phyloP scores from a whole-genome alignment of 2,888 invertebrate genomes.

The Thecophora atra region DNA sequence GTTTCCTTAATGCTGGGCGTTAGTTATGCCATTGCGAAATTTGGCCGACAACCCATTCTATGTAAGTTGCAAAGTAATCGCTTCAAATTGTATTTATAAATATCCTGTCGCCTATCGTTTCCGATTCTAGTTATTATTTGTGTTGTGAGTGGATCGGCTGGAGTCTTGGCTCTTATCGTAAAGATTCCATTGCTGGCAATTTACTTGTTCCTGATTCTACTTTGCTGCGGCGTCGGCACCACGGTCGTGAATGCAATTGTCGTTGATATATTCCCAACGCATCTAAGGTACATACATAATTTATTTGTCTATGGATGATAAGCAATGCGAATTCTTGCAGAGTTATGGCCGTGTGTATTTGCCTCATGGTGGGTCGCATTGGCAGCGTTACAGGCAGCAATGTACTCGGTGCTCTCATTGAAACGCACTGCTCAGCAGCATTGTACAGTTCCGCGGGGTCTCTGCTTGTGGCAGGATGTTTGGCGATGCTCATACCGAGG shows the following conservation, averaged over 20 bases:
- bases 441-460: constrained; percentile 42
- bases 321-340: constrained; percentile 38
- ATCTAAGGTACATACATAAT: constrained; percentile 52
- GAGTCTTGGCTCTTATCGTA: constrained; percentile 46
- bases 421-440: constrained; percentile 47
- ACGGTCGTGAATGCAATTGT: constrained; percentile 56
- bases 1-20: constrained; percentile 47
- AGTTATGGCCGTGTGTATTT: constrained; percentile 53
- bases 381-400: constrained; percentile 50
- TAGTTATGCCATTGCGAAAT: constrained; percentile 49
- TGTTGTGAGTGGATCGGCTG: constrained; percentile 47
- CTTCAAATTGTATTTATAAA: no score
- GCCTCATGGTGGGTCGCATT: constrained; percentile 50
- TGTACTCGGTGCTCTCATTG: constrained; percentile 48
- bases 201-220: constrained; percentile 50
- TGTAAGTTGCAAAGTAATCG: constrained; percentile 48
- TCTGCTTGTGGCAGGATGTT: constrained; percentile 43
- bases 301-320: background rate
- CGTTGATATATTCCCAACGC: constrained; percentile 58
- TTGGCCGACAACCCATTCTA: constrained; percentile 50
- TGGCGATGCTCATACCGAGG: constrained; percentile 43
- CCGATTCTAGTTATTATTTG: constrained; percentile 45
- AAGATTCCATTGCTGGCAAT: constrained; percentile 47
- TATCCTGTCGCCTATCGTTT: no score
- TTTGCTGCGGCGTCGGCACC: constrained; percentile 51